Evolutionary conservation across 2,113 vertebrate species (phyloP).

Genomic region (Xenopus borealis): DNA sequence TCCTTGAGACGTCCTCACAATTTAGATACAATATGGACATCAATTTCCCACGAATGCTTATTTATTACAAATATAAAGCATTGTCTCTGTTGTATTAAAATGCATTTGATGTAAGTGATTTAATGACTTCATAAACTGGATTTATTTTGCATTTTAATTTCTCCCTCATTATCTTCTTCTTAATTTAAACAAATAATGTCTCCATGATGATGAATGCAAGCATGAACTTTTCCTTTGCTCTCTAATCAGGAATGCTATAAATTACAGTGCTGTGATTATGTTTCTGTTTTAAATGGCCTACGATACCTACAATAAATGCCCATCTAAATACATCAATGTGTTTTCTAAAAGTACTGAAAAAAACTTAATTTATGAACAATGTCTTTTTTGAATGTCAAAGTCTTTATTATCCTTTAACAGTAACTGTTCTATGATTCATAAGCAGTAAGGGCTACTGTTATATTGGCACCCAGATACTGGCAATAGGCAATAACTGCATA

Average conservation of each 20-base stretch:
- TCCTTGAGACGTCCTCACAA: no score
- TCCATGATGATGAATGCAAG: slow-evolving; percentile 11
- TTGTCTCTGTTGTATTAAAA: no score
- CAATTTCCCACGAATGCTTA: no score
- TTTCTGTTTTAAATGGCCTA: slow-evolving; percentile 15
- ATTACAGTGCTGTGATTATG: slow-evolving; percentile 21
- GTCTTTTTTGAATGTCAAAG: slow-evolving; percentile 52
- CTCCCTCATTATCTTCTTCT: slow-evolving; percentile 21
- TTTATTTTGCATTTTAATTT: slow-evolving; percentile 30
- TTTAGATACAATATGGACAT: no score
- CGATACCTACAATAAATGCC: slow-evolving; percentile 61
- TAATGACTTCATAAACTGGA: slow-evolving; percentile 19
- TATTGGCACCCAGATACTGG: slow-evolving; percentile 40
- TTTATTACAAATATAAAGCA: no score
- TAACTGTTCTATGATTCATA: slow-evolving; percentile 57
- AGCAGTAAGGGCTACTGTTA: slow-evolving; percentile 65
- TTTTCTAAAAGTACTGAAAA: slow-evolving; percentile 51
- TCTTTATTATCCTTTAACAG: slow-evolving; percentile 19
- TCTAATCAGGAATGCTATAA: slow-evolving; percentile 12
- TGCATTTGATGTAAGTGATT: neutral
- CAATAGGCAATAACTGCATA: slow-evolving; percentile 29
- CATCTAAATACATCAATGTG: slow-evolving; percentile 82
- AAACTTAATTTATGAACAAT: slow-evolving; percentile 58
- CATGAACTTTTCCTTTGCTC: slow-evolving; percentile 12
- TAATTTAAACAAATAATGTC: neutral